Evolutionary conservation across 2,113 vertebrate species (phyloP), one percentile per base, ranked within the genome.

Genomic region (Lepus timidus): DNA sequence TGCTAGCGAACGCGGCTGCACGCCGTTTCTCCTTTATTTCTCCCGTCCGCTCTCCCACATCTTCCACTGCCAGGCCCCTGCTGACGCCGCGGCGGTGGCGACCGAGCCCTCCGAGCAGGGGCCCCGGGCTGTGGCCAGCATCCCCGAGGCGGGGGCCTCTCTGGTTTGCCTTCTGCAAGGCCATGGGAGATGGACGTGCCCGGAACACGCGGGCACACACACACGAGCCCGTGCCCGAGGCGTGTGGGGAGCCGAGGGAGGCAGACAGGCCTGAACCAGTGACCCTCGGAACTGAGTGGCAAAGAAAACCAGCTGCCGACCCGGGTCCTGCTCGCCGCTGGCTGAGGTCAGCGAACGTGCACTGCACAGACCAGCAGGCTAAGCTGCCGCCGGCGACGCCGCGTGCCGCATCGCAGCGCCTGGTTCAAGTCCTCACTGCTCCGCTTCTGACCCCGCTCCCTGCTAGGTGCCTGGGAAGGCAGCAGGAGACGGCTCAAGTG

Each of bases 1-100:
- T 99, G 99, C 98, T 98, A 98, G 97, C 97, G 11, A 97, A 97
- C 36, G 93, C 97, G 97, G 98, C 98, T 98, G 97, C 95, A 19
- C 4, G 0, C 52, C 64, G 25, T 49, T 90, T 49, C 96, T 94
- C 96, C 95, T 87, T 92, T 84, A 90, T 88, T 95, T 93, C 90
- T 93, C 86, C 87, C 55, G 36, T 55, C 78, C 19, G 27, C 64
- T 92, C n/a, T 81, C 65, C 17, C 74, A 7, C 44, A 58, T 65
- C n/a, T 94, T 51, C 58, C 1, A 6, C 76, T 85, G 79, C 68
- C 17, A 0, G 70, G 94, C 65, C 65, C 19, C 68, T 90, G 25
- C 49, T 84, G 81, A 76, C 31, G 8, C 36, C 29, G 0, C 10
- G 0, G 1, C 17, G 44, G 20, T 20, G 36, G 67, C 33, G 81